Evolutionary conservation across 1,140 invertebrate genomes (phyloP).

Genomic region (Nebria ingens): DNA sequence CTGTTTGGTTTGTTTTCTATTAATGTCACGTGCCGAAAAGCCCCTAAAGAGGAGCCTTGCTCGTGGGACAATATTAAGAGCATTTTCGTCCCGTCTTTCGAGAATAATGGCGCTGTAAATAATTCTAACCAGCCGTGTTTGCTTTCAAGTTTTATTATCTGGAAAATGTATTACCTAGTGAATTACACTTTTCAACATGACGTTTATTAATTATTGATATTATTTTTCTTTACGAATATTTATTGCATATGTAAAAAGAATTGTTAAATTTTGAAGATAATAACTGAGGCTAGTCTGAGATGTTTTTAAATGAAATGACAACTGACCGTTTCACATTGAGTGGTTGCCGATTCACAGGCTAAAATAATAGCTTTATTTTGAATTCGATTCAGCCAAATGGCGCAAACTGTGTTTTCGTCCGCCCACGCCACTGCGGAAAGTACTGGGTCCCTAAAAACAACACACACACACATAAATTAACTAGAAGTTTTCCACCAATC

Average conservation of each 20-base stretch:
- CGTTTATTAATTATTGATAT: background rate
- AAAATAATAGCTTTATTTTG: slow-evolving; percentile 51
- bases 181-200: background rate
- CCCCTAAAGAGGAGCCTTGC: slow-evolving; percentile 37
- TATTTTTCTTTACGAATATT: slow-evolving; percentile 10
- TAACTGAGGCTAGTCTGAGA: slow-evolving; percentile 9
- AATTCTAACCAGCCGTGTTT: slow-evolving; percentile 62
- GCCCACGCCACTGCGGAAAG: slow-evolving; percentile 68
- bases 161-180: slow-evolving; percentile 12
- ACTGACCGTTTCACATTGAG: slow-evolving; percentile 21
- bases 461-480: slow-evolving; percentile 1
- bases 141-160: slow-evolving; percentile 34
- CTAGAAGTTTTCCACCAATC: background rate
- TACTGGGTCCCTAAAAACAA: slow-evolving; percentile 46
- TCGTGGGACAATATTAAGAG: slow-evolving; percentile 51
- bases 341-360: slow-evolving; percentile 19
- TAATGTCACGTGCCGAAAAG: slow-evolving; percentile 56
- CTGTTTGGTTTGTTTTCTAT: slow-evolving; percentile 31
- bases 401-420: slow-evolving; percentile 52
- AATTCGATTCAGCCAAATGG: slow-evolving; percentile 76
- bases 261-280: slow-evolving; percentile 13
- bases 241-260: background rate
- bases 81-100: slow-evolving; percentile 40
- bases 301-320: slow-evolving; percentile 10
- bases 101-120: slow-evolving; percentile 47